These are phyloP conservation scores for Arrhopalites spinosus DNA, from an alignment of 2,888 invertebrate genomes.

Conservation along the genomic window DNA sequence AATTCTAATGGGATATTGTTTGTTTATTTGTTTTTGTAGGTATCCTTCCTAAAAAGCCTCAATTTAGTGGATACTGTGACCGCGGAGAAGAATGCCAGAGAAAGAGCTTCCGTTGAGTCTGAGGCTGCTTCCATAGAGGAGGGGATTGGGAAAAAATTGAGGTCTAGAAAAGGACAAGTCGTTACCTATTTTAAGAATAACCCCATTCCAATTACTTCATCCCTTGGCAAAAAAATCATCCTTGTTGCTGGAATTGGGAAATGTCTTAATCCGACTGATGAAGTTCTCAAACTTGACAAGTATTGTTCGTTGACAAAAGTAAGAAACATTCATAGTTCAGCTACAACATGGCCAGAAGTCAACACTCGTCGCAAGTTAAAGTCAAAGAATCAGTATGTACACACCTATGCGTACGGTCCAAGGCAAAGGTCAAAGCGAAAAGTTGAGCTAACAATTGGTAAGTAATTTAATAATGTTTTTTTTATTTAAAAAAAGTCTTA, in stretches of 20 bases:
- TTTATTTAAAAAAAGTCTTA: too few species aligned
- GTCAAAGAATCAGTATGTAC: slow-evolving; percentile 35
- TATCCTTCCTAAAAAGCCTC: slow-evolving; percentile 13
- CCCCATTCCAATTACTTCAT: slow-evolving; percentile 40
- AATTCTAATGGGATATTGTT: too few species aligned
- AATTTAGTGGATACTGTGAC: slow-evolving; percentile 15
- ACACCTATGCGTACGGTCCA: slow-evolving; percentile 35
- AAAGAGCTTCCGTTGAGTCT: too few species aligned
- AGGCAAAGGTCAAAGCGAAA: slow-evolving; percentile 29
- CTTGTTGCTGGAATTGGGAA: slow-evolving; percentile 32
- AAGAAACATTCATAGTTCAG: slow-evolving; percentile 6
- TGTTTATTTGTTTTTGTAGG: slow-evolving; percentile 12
- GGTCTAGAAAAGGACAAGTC: slow-evolving; percentile 31
- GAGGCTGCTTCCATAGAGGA: not conserved
- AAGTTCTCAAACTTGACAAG: slow-evolving; percentile 21
- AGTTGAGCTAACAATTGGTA: slow-evolving; percentile 45
- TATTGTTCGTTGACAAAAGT: slow-evolving; percentile 21
- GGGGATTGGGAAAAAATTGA: slow-evolving; percentile 19
- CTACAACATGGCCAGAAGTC: slow-evolving; percentile 24
- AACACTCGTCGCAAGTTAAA: slow-evolving; percentile 38
- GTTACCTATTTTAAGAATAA: slow-evolving; percentile 29
- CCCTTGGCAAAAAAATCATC: slow-evolving; percentile 30
- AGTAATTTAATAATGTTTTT: slow-evolving; percentile 10
- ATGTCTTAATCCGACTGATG: slow-evolving; percentile 26
- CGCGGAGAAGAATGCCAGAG: not conserved